These are phyloP conservation scores for Panulirus ornatus DNA, from an alignment of 1,140 invertebrate species.

Conservation along the genomic window DNA sequence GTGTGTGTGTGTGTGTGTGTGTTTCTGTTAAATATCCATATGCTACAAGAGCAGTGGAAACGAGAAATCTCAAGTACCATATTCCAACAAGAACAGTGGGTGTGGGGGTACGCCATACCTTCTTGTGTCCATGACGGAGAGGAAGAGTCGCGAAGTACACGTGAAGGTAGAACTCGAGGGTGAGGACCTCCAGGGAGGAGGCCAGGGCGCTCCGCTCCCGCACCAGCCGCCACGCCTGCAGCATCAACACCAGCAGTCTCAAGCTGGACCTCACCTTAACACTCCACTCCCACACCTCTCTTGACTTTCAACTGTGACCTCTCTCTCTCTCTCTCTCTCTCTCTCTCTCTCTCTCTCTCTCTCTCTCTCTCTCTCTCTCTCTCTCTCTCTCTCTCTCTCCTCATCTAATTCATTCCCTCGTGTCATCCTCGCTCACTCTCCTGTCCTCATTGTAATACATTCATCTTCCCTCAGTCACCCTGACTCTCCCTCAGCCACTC, in stretches of 20 bases:
- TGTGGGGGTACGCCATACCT: no score
- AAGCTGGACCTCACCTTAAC: neutral
- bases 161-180: conserved; percentile 53
- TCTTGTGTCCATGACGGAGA: conserved; percentile 31
- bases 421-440: neutral
- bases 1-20: no score
- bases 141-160: conserved; percentile 53
- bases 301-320: neutral
- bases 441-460: no score
- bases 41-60: no score
- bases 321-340: neutral
- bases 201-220: neutral
- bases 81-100: no score
- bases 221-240: conserved; percentile 12
- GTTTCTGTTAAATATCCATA: no score
- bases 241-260: neutral
- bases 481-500: no score
- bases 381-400: neutral
- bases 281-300: neutral
- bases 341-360: conserved; percentile 6
- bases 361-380: conserved; percentile 7
- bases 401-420: neutral
- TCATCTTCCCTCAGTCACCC: neutral
- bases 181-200: conserved; percentile 24
- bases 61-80: no score